phyloP scores from a whole-genome alignment of 2,113 vertebrate genomes.

The Oxyruncus cristatus region DNA sequence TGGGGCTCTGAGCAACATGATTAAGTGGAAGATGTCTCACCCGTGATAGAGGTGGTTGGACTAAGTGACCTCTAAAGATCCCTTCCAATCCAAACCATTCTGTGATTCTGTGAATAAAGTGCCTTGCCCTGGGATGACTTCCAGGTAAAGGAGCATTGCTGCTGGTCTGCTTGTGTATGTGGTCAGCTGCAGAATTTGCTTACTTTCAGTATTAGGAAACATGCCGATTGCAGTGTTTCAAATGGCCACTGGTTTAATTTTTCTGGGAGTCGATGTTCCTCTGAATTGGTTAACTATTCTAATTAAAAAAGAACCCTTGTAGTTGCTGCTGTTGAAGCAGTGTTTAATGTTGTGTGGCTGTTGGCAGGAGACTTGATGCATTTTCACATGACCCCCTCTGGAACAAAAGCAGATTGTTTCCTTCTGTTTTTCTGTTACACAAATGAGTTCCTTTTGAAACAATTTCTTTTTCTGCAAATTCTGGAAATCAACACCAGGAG shows the following conservation, averaged over 20 bases:
- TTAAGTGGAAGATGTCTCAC: background rate
- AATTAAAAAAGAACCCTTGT: slow-evolving; percentile 44
- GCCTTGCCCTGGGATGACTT: background rate
- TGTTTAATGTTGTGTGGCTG: slow-evolving; percentile 59
- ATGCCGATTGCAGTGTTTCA: background rate
- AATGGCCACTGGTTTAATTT: slow-evolving; percentile 21
- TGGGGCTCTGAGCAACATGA: background rate
- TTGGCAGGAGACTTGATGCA: slow-evolving; percentile 56
- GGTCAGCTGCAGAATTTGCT: background rate
- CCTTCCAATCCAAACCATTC: background rate
- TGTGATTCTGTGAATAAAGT: background rate
- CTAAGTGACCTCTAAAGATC: background rate
- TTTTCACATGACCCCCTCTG: slow-evolving; percentile 51
- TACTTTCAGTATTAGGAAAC: background rate
- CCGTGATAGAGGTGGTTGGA: background rate
- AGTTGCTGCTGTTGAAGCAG: slow-evolving; percentile 49
- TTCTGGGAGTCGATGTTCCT: slow-evolving; percentile 40
- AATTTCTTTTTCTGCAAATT: slow-evolving; percentile 39
- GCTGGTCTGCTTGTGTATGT: rapidly evolving
- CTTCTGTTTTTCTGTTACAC: slow-evolving; percentile 32
- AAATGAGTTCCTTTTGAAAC: slow-evolving; percentile 37
- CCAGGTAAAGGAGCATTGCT: background rate
- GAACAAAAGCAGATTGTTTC: slow-evolving; percentile 60
- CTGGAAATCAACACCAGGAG: slow-evolving; percentile 6
- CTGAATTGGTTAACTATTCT: slow-evolving; percentile 54